A percentile compares a stretch with the other conserved stretches of the same genome.
Conservation (phyloP, 2,888 invertebrate species). For the Chelonus formosanus region DNA sequence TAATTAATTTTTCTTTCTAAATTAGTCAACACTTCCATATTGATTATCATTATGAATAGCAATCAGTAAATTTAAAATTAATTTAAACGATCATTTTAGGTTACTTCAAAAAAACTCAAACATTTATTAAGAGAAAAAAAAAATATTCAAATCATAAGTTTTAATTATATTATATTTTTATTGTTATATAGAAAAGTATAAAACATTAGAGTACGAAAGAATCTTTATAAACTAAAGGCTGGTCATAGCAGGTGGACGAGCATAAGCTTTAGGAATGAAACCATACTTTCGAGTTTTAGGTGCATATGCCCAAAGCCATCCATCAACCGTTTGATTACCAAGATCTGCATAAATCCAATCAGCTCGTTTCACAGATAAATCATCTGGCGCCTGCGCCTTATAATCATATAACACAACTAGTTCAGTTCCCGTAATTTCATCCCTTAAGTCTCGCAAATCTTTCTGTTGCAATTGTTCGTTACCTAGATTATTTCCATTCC, state of each 20-base stretch:
- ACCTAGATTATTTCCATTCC: slow-evolving; percentile 50
- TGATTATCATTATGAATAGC: no score
- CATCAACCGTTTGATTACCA: slow-evolving; percentile 92
- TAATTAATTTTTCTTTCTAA: no score
- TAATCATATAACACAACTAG: slow-evolving; percentile 95
- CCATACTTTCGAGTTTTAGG: slow-evolving; percentile 92
- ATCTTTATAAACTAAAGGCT: slow-evolving; percentile 69
- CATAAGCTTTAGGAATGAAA: slow-evolving; percentile 94
- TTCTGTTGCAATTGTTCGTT: slow-evolving; percentile 56
- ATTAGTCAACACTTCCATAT: no score
- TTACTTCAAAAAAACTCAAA: slow-evolving; percentile 2
- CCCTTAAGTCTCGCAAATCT: slow-evolving; percentile 60
- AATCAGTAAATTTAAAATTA: no score
- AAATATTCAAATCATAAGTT: slow-evolving; percentile 13
- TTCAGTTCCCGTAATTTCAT: slow-evolving; percentile 76
- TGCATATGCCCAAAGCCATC: slow-evolving; percentile 95
- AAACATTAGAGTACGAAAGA: slow-evolving; percentile 41
- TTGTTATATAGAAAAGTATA: slow-evolving; percentile 48
- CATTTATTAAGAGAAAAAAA: slow-evolving; percentile 25
- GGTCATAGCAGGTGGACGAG: slow-evolving; percentile 91
- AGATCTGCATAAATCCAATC: slow-evolving; percentile 97
- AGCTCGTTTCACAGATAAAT: slow-evolving; percentile 87
- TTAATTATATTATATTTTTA: slow-evolving; percentile 30
- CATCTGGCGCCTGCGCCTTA: slow-evolving; percentile 94
- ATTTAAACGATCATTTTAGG: no score